Conservation (phyloP, 2,797 vertebrate genomes). For the Sebastolobus altivelis region DNA sequence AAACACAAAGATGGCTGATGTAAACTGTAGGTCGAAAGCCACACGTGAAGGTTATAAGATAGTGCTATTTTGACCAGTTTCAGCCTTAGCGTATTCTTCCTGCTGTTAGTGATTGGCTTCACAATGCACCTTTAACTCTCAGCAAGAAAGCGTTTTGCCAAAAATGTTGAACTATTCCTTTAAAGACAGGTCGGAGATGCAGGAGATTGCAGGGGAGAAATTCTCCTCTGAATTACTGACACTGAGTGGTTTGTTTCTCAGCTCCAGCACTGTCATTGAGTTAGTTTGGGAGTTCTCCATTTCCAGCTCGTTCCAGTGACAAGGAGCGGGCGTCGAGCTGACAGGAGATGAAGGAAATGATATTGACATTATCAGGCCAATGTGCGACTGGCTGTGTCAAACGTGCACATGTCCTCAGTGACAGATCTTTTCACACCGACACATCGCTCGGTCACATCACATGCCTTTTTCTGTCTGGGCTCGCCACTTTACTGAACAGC, state of each 20-base stretch:
- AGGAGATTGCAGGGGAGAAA: conserved; percentile 28
- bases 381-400: conserved; percentile 45
- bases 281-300: conserved; percentile 53
- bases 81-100: too few species aligned
- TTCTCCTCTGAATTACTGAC: conserved; percentile 45
- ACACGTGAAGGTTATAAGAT: fast-evolving
- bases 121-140: neutral
- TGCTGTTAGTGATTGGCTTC: too few species aligned
- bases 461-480: conserved; percentile 22
- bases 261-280: conserved; percentile 38
- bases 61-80: too few species aligned
- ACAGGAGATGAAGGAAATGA: conserved; percentile 59
- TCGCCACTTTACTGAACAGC: conserved; percentile 51
- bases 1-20: too few species aligned
- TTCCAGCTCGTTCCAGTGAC: conserved; percentile 55
- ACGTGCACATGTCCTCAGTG: conserved; percentile 23
- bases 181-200: conserved; percentile 8
- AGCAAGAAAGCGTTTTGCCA: neutral
- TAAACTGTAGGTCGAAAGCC: too few species aligned
- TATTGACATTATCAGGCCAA: conserved; percentile 71
- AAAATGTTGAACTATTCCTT: conserved; percentile 1
- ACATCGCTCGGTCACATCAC: conserved; percentile 16
- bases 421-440: conserved; percentile 36
- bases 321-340: conserved; percentile 38
- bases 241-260: conserved; percentile 43